Conservation (phyloP, 1,140 invertebrate species). For the Aphelenchoides fujianensis region DNA sequence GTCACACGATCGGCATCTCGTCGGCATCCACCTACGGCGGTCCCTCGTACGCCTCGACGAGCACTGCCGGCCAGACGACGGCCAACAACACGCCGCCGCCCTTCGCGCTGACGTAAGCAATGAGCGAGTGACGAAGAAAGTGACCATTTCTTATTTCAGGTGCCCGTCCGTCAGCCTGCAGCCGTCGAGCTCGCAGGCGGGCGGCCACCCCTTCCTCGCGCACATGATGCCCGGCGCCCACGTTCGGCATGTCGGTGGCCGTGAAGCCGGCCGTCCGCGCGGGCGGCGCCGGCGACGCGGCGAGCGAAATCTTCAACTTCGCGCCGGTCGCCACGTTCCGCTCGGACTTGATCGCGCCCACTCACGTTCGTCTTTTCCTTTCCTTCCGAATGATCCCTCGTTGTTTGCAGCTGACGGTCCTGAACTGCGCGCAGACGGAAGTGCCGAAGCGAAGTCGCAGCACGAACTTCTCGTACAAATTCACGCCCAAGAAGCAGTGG, state of each 20-base stretch:
- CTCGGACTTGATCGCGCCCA: conserved; percentile 2
- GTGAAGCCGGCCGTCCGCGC: not conserved
- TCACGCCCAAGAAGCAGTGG: conserved; percentile 31
- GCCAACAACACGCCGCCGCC: not conserved
- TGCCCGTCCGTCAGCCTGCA: not conserved
- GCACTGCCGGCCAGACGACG: too few species aligned
- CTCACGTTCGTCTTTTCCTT: too few species aligned
- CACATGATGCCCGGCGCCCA: too few species aligned
- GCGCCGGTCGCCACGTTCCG: conserved; percentile 2
- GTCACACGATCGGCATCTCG: not conserved
- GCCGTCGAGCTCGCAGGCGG: not conserved
- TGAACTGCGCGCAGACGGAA: not conserved
- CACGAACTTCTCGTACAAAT: conserved; percentile 36
- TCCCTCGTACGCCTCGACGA: too few species aligned
- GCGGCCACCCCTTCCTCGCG: not conserved
- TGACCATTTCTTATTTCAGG: too few species aligned
- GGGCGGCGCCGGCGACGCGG: not conserved
- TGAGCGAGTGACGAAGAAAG: too few species aligned
- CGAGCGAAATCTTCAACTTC: not conserved
- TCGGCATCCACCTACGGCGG: too few species aligned
- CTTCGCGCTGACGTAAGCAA: not conserved
- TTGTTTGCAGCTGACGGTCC: not conserved
- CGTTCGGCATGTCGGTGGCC: too few species aligned
- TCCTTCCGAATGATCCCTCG: too few species aligned
- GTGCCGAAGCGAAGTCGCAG: conserved; percentile 16